A percentile compares a stretch with the other conserved stretches of the same genome.
Conservation (phyloP, 2,797 vertebrate genomes). For the Danio albolineatus region DNA sequence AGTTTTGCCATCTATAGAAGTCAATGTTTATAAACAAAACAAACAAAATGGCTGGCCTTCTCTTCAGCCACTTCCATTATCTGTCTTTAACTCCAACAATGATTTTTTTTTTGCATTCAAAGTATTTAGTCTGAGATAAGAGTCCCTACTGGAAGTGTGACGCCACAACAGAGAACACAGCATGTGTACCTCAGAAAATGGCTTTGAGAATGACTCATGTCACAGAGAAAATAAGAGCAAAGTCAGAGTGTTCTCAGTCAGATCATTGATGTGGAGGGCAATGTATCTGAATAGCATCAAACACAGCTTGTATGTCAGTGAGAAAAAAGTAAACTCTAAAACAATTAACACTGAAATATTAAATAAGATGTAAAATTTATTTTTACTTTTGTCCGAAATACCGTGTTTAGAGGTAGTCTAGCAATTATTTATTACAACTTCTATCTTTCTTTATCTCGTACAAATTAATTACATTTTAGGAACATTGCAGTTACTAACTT, state of each 20-base stretch:
- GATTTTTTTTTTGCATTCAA: conserved; percentile 46
- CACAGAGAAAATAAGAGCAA: conserved; percentile 36
- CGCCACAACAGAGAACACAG: conserved; percentile 42
- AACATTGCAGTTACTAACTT: background rate
- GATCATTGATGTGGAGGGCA: background rate
- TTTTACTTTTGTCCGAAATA: background rate
- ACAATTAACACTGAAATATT: background rate
- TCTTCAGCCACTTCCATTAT: conserved; percentile 26
- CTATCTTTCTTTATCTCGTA: too few species aligned
- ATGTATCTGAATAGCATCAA: background rate
- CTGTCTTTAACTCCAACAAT: background rate
- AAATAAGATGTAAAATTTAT: background rate
- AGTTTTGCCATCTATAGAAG: background rate
- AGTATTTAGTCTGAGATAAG: conserved; percentile 49
- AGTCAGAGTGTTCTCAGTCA: conserved; percentile 30
- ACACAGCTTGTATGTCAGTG: background rate
- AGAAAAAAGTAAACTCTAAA: too few species aligned
- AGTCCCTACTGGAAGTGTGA: conserved; percentile 50
- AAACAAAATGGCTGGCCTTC: conserved; percentile 27
- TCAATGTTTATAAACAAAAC: conserved; percentile 9
- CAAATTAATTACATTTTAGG: background rate
- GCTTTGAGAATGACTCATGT: conserved; percentile 37
- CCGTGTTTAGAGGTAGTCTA: background rate
- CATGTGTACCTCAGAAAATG: conserved; percentile 44
- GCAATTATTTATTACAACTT: background rate